Evolutionary conservation across 2,113 vertebrate species (phyloP), one percentile per base, ranked within the genome.

Genomic region (Brienomyrus longianalis): DNA sequence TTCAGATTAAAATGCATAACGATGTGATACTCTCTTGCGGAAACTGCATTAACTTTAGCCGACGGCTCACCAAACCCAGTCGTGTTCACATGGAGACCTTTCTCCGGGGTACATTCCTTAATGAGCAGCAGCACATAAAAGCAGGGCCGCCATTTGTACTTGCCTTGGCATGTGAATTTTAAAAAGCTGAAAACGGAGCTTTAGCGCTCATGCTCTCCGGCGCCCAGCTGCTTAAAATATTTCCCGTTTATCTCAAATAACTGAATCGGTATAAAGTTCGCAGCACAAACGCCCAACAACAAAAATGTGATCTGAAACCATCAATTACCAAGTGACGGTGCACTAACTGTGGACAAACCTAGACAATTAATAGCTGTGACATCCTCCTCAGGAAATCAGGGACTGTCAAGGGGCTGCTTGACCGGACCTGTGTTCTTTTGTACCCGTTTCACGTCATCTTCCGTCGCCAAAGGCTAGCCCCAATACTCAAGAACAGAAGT

Each of bases 1-100:
- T 88, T 23, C 35, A 88, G 52, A n/a, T 62, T 88, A 87, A 87
- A 87, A 87, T 87, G 51, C 85, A 87, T 56, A 87, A 54, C n/a
- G 51, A 87, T 54, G 48, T 31, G 51, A 86, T 86, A 54, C 85
- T 35, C 54, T 86, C 85, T 86, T 86, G 85, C 31, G n/a, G 51
- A 87, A 19, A 39, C 51, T 10, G 31, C 85, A 87, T 87, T 87
- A 54, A 87, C 56, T 35, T 35, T 56, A 87, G 85, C 85, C 31
- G 17, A 35, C 8, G 70, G 70, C 19, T 80, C 56, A 54, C 21
- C 23, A 89, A 39, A 80, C 48, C 17, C 48, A 35, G 66, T 80
- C 70, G 21, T 23, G 47, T 10, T 70, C 70, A 80, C 15, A 80
- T 43, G 10, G 7, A 52, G 88, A 80, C 70, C 47, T 52, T 74